These are phyloP conservation scores for Acanthococcus lagerstroemiae DNA, from an alignment of 2,888 invertebrate species.

Conservation along the genomic window DNA sequence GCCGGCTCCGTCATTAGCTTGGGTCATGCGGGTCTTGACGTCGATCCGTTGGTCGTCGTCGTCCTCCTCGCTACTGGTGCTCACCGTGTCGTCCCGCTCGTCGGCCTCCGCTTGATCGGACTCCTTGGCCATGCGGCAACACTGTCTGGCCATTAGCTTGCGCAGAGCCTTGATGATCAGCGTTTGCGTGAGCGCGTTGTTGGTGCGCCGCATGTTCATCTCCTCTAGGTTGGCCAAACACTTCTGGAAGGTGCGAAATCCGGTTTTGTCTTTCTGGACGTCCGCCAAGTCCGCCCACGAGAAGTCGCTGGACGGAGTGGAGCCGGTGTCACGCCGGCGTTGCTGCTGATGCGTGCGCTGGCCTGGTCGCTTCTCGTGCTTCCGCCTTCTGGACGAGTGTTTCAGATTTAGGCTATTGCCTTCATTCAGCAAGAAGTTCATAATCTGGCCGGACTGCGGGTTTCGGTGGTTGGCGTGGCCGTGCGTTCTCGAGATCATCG, in stretches of 20 bases:
- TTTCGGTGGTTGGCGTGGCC: background rate
- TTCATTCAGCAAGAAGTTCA: background rate
- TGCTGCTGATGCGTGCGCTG: background rate
- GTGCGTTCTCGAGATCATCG: constrained; percentile 4
- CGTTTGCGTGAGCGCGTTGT: constrained; percentile 13
- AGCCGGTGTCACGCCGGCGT: background rate
- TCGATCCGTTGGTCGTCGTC: too few species aligned
- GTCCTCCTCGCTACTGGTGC: too few species aligned
- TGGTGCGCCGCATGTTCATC: constrained; percentile 13
- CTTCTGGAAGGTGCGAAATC: constrained; percentile 4
- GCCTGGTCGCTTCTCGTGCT: background rate
- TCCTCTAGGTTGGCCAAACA: constrained; percentile 11
- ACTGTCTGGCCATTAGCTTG: constrained; percentile 11
- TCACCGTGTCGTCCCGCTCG: too few species aligned
- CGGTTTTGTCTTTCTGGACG: constrained; percentile 1
- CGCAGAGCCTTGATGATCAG: constrained; percentile 12
- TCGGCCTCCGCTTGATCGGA: too few species aligned
- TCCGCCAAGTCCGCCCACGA: background rate
- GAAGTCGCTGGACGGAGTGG: background rate
- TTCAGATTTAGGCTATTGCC: background rate
- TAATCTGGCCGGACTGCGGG: background rate
- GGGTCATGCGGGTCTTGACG: too few species aligned
- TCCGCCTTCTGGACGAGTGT: background rate
- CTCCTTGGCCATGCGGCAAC: too few species aligned
- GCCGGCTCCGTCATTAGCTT: too few species aligned